These are phyloP conservation scores for Oxygymnocypris stewartii DNA, from an alignment of 2,113 vertebrate genomes.

Conservation along the genomic window DNA sequence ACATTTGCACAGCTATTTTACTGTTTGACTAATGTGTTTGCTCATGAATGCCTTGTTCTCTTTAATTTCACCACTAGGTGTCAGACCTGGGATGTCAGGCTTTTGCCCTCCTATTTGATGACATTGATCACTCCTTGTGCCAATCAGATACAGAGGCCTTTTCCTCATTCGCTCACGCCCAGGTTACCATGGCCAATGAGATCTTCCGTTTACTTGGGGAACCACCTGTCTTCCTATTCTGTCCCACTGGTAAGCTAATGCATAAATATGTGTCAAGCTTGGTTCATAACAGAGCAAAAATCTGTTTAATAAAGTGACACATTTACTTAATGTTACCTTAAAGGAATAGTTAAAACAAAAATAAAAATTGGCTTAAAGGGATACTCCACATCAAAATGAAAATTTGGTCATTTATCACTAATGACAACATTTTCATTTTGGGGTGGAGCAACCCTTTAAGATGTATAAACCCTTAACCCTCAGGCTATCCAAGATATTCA, in stretches of 20 bases:
- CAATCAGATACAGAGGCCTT: conserved; percentile 83
- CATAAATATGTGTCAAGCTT: background rate
- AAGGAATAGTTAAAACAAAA: background rate
- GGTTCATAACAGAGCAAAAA: background rate
- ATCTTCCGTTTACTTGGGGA: conserved; percentile 80
- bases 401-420: too few relatives aligned
- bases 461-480: background rate
- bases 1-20: background rate
- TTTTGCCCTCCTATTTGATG: conserved; percentile 84
- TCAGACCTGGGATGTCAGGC: conserved; percentile 82
- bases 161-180: conserved; percentile 83
- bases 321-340: background rate
- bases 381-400: too few relatives aligned
- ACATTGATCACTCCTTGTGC: conserved; percentile 87
- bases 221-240: conserved; percentile 84
- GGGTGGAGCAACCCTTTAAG: background rate
- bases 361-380: background rate
- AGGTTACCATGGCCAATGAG: conserved; percentile 83
- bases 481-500: background rate
- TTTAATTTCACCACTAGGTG: conserved; percentile 69
- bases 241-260: conserved; percentile 79
- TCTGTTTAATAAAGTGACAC: background rate
- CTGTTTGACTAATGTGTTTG: background rate
- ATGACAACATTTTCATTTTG: too few relatives aligned
- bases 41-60: background rate